Evolutionary conservation across 2,888 invertebrate species (phyloP).

Genomic region (Nineta flava): DNA sequence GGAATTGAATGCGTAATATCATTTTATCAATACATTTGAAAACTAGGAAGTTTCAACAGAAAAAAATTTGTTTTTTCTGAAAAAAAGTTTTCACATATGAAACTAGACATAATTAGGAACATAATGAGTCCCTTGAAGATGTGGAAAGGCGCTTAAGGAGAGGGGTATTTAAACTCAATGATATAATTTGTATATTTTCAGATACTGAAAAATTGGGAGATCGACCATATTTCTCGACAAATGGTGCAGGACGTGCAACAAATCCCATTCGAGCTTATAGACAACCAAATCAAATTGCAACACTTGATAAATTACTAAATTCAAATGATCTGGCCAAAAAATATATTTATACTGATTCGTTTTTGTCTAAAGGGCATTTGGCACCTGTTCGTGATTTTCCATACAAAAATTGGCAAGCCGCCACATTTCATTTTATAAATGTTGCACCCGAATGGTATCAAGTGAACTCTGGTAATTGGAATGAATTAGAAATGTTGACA

Average conservation of each 20-base stretch:
- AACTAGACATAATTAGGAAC: no score
- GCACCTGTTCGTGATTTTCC: constrained; percentile 35
- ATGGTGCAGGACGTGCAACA: neutral
- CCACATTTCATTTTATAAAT: constrained; percentile 35
- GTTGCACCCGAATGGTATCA: constrained; percentile 33
- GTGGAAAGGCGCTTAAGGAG: no score
- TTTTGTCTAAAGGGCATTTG: constrained; percentile 31
- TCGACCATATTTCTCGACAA: neutral
- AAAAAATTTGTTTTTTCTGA: neutral
- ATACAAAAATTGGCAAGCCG: constrained; percentile 28
- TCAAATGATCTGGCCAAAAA: constrained; percentile 11
- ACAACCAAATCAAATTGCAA: neutral
- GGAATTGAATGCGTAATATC: no score
- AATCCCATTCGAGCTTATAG: neutral
- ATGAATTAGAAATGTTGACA: constrained; percentile 27
- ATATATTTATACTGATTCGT: constrained; percentile 23
- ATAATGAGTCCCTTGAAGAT: no score
- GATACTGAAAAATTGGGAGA: neutral
- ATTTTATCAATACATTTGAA: no score
- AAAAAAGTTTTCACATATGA: no score
- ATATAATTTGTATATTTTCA: neutral
- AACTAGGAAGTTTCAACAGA: no score
- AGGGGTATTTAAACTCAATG: no score
- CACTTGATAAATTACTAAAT: neutral
- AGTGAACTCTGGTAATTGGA: constrained; percentile 35